Base-by-base conservation (phyloP, 2,797 vertebrate genomes). In the Sebastiscus albofasciatus region DNA sequence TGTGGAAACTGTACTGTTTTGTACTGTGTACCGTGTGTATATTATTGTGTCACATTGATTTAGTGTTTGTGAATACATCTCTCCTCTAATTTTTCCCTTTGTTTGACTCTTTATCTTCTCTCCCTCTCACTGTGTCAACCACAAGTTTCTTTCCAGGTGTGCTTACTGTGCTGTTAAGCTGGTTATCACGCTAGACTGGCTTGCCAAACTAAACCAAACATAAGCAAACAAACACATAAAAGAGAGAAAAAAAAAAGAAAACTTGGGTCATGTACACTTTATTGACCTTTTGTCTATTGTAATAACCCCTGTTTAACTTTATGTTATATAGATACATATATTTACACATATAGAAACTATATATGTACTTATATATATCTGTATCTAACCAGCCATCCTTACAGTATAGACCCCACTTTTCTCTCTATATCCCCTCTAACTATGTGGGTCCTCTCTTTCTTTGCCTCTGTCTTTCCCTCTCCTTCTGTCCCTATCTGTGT, bases 111-210 rank as follows among this genome's bases (percentile, higher is more conserved):
- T 95, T 93, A 83, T 92, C 92, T 90, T 93, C 86, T 95, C 95
- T 96, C 94, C 90, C 92, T 96, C 93, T 97, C 92, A 92, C 92
- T 95, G 91, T 98, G 96, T 98, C 97, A 98, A 97, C 96, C 94
- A 91, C 96, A 96, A 92, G 94, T 98, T 99, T 97, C 97, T 97
- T 99, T 98, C 96, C 97, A 99, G 98, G 98, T 92, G 92, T 95
- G 93, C 90, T 90, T 90, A 93, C 92, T 97, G 94, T 96, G 97
- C 97, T 97, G 96, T 97, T 96, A 96, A 97, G 96, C 97, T 97
- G 97, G 94, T 96, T 96, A 88, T 95, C 93, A 91, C 75, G 89
- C 80, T 79, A 92, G 90, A 87, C 93, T 92, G 87, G 91, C 92
- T 92, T 92, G 91, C 92, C 91, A 93, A 95, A 94, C 93, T 92